Evolutionary conservation across 2,888 invertebrate species (phyloP), one percentile per base, ranked within the genome.

Genomic region (Scrobipalpa atriplicella): DNA sequence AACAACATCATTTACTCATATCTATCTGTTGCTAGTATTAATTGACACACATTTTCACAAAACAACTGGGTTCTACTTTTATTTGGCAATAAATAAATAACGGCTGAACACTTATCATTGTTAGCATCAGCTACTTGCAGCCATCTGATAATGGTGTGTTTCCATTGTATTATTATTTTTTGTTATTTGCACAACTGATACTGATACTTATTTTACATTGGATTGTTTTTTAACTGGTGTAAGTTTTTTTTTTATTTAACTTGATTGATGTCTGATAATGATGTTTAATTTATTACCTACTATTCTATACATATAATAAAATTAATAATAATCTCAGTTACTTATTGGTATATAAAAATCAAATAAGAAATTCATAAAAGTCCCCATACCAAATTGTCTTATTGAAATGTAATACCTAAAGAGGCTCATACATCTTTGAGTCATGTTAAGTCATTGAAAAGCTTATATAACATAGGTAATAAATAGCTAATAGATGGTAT

Each of bases 141-240:
- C 64, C 72, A 68, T 74, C 67, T 75, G 80, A 78, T 79, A 76
- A 75, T 65, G 64, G 67, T 69, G 38, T 71, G 76, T 81, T 73
- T 79, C 81, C 82, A 81, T 71, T 77, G 65, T 64, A 7, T 41
- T 52, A 18, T 39, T 18, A 52, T 19, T 18, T 51, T 51, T 13
- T 10, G 13, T 51, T 16, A 51, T 1, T 41, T 9, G 9, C 8
- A 7, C 13, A 9, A 41, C 9, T 41, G 8, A 11, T n/a, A n/a
- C n/a, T n/a, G n/a, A n/a, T n/a, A n/a, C n/a, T n/a, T n/a, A 11
- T 41, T 41, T 39, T n/a, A n/a, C 52, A 21, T 21, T 39, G 56
- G 41, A 16, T 41, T 5, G 8, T 13, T 41, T n/a, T n/a, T 29
- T 29, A 29, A 29, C 5, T n/a, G n/a, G 29, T 29, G 2, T 29